A percentile compares a stretch with the other conserved stretches of the same genome.
Evolutionary conservation across 2,113 vertebrate genomes (phyloP).

Genomic region (Leuciscus idus): DNA sequence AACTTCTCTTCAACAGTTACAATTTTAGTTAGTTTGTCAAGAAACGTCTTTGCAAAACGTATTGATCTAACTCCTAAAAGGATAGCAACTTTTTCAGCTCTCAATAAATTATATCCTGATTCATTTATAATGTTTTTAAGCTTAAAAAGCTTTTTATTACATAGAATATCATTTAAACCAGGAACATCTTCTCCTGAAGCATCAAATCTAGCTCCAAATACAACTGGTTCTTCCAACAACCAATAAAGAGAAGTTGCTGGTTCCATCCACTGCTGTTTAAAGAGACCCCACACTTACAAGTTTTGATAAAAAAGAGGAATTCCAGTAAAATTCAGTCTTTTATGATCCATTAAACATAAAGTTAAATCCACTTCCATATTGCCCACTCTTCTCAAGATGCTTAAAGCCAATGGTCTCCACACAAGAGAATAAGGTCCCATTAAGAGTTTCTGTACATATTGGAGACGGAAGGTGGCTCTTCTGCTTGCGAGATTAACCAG

Average conservation of each 20-base stretch:
- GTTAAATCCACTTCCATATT: not conserved
- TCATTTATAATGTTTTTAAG: too few relatives aligned
- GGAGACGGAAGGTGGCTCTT: not conserved
- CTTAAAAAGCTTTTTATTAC: too few relatives aligned
- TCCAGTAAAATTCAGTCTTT: not conserved
- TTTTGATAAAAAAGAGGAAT: not conserved
- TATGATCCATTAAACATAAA: conserved; percentile 12
- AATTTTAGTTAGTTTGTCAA: too few relatives aligned
- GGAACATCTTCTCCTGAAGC: not conserved
- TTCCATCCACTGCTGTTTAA: too few relatives aligned
- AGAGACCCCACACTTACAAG: not conserved
- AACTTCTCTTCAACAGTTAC: too few relatives aligned
- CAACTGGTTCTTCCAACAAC: not conserved
- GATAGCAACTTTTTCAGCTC: too few relatives aligned
- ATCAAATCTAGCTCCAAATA: not conserved
- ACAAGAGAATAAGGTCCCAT: not conserved
- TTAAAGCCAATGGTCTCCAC: not conserved
- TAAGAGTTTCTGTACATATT: conserved; percentile 1
- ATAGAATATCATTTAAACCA: not conserved
- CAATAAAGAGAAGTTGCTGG: too few relatives aligned
- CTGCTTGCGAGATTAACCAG: not conserved
- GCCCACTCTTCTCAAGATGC: not conserved
- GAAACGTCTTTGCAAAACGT: too few relatives aligned
- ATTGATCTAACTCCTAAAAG: too few relatives aligned
- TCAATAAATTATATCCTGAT: too few relatives aligned